Conservation (phyloP, 2,113 vertebrate genomes). For the Guaruba guarouba region DNA sequence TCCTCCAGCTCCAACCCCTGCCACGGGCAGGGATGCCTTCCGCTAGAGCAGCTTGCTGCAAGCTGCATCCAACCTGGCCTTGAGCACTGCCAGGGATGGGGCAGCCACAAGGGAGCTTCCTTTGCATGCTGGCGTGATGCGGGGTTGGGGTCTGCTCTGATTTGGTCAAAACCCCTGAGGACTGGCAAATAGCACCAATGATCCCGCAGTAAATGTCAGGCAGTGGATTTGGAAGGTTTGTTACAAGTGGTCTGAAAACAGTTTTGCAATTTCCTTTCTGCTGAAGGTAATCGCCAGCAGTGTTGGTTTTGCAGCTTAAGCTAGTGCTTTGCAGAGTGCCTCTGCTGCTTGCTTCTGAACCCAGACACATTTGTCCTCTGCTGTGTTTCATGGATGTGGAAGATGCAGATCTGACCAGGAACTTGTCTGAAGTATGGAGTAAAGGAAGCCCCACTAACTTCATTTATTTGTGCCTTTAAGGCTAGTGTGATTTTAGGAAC, state of each 20-base stretch:
- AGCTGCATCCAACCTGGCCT: neutral
- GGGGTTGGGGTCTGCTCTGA: fast-evolving
- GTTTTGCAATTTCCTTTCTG: neutral
- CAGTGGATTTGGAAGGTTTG: neutral
- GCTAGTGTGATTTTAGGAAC: neutral
- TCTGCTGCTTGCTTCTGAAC: neutral
- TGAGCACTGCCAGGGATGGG: neutral
- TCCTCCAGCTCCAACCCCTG: neutral
- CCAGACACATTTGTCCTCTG: neutral
- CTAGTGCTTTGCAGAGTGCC: neutral
- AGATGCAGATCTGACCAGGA: neutral
- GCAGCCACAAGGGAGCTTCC: neutral
- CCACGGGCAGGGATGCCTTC: neutral
- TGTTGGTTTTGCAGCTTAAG: neutral
- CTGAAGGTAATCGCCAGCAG: neutral
- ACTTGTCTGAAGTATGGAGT: neutral
- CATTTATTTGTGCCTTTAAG: neutral
- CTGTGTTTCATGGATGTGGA: fast-evolving
- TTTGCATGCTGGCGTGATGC: fast-evolving
- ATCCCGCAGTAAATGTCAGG: neutral
- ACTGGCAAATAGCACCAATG: neutral
- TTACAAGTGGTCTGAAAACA: neutral
- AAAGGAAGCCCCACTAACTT: neutral
- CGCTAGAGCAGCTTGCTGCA: neutral
- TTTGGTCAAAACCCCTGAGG: neutral